Percentiles rank a stretch among this genome's conserved stretches.
These are phyloP conservation scores for Macaria notata DNA, from an alignment of 2,888 invertebrate genomes.

Conservation along the genomic window DNA sequence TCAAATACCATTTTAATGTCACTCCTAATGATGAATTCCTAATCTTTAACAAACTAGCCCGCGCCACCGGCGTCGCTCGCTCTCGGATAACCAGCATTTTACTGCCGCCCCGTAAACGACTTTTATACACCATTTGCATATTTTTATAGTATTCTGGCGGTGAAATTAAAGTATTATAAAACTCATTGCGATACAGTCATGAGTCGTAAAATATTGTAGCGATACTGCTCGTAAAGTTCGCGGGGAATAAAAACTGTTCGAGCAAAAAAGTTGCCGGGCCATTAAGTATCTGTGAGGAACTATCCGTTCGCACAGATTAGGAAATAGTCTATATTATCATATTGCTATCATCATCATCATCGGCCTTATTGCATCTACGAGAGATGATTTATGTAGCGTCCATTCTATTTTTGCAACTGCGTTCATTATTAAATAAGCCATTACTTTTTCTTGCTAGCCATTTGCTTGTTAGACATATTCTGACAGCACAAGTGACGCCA, in stretches of 20 bases:
- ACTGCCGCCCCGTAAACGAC: conserved; percentile 57
- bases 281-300: conserved; percentile 45
- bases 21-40: too few species aligned
- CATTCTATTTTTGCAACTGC: too few species aligned
- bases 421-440: too few species aligned
- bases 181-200: conserved; percentile 70
- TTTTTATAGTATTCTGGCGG: conserved; percentile 78
- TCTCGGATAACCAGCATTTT: conserved; percentile 61
- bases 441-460: too few species aligned
- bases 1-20: too few species aligned
- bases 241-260: conserved; percentile 69
- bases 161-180: conserved; percentile 80
- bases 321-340: not conserved
- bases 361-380: too few species aligned
- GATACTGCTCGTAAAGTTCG: conserved; percentile 66
- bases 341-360: too few species aligned
- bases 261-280: conserved; percentile 65
- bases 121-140: conserved; percentile 78
- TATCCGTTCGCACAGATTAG: conserved; percentile 1
- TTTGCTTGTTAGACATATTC: too few species aligned
- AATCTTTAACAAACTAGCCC: too few species aligned
- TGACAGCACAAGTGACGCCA: too few species aligned
- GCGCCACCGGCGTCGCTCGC: conserved; percentile 7
- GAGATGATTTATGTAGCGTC: too few species aligned
- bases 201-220: conserved; percentile 74